phyloP scores from a whole-genome alignment of 2,797 vertebrate genomes.

The Acrossocheilus fasciatus region DNA sequence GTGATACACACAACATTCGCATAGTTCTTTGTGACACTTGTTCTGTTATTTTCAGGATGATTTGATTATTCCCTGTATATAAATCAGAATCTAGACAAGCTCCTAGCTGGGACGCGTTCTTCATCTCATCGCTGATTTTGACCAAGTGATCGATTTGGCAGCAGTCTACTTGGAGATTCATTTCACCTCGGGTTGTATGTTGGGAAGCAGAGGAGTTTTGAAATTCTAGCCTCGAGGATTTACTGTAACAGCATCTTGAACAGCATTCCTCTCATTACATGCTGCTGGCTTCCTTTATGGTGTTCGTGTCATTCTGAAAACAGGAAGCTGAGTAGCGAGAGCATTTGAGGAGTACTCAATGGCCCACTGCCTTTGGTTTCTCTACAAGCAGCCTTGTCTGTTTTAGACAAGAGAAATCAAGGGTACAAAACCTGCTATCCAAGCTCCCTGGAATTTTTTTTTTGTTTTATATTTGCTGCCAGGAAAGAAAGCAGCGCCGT shows the following conservation, averaged over 20 bases:
- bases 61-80: background rate
- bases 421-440: conserved; percentile 56
- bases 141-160: conserved; percentile 36
- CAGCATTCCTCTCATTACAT: conserved; percentile 72
- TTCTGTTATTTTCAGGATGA: background rate
- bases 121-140: conserved; percentile 4
- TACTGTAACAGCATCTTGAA: conserved; percentile 67
- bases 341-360: background rate
- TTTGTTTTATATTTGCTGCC: conserved; percentile 51
- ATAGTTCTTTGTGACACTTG: background rate
- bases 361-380: conserved; percentile 58
- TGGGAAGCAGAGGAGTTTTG: conserved; percentile 49
- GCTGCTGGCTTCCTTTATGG: conserved; percentile 61
- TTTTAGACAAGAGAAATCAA: conserved; percentile 57
- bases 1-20: conserved; percentile 15
- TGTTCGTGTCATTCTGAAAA: conserved; percentile 57
- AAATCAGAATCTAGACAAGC: background rate
- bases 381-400: conserved; percentile 58
- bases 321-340: background rate
- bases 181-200: conserved; percentile 23
- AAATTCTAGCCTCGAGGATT: conserved; percentile 66
- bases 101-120: background rate
- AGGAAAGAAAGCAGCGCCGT: conserved; percentile 59
- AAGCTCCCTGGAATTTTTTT: conserved; percentile 57
- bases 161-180: background rate